Evolutionary conservation across 2,797 vertebrate genomes (phyloP), one percentile per base, ranked within the genome.

Genomic region (Crocodylus rhombifer): DNA sequence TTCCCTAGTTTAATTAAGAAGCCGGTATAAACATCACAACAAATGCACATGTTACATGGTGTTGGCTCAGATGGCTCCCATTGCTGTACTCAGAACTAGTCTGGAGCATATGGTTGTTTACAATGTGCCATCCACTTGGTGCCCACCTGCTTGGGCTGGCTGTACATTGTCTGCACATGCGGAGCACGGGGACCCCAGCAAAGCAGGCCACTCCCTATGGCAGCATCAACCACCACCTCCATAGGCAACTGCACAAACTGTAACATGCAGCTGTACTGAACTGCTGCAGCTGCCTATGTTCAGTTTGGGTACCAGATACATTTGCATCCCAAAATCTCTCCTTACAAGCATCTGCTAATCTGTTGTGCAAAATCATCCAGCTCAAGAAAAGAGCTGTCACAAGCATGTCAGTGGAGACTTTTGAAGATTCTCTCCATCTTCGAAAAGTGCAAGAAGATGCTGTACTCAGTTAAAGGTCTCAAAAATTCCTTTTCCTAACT

Each of bases 1-100:
- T 73, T 85, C 84, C 74, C 25, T 63, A 84, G 86, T 91, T 94
- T 95, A 94, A 96, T 96, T 95, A 95, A 96, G 81, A 77, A 83
- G 60, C 84, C 75, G 88, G 89, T 82, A 71, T 85, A 94, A 94
- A 75, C 87, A 56, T 5, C 69, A 17, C n/a, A 71, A 88, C 92
- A 92, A 94, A 92, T 87, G 55, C 55, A 92, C 89, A 77, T 0
- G 92, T 79, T 30, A 79, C 83, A 2, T 1, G 2, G 6, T 6
- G 80, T 55, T 94, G 93, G 93, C 90, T 90, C 88, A 89, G 82
- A 26, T 64, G 81, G 79, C 88, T 36, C 0, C 57, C 36, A 62
- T 2, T 83, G 85, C 91, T 36, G 69, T 88, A 92, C 90, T 89
- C 95, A 91, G 78, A 88, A 84, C 42, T 81, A 23, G 89, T 4